A percentile compares a stretch with the other conserved stretches of the same genome.
Conservation (phyloP, 1,140 invertebrate species). For the Danaus plexippus region DNA sequence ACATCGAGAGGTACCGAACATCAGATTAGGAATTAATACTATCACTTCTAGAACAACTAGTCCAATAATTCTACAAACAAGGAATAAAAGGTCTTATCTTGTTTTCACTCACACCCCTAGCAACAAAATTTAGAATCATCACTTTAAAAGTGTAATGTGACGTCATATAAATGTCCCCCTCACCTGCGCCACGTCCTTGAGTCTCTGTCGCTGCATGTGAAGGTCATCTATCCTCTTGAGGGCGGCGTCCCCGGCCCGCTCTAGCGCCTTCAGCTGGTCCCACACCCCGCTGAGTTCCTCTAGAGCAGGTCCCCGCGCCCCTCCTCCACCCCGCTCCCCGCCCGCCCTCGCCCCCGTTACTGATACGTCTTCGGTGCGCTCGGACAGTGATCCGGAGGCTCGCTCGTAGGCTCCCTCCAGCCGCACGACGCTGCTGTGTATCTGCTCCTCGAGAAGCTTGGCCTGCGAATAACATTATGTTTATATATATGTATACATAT, state of each 20-base stretch:
- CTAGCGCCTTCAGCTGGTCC: slow-evolving; percentile 77
- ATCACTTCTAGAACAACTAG: too few relatives aligned
- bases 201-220: slow-evolving; percentile 77
- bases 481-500: too few relatives aligned
- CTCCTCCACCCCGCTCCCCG: slow-evolving; percentile 18
- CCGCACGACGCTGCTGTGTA: slow-evolving; percentile 73
- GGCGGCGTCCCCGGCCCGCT: slow-evolving; percentile 80
- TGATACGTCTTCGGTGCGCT: slow-evolving; percentile 85
- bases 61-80: too few relatives aligned
- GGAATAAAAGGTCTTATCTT: too few relatives aligned
- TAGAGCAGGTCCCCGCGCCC: slow-evolving; percentile 15
- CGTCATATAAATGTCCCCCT: slow-evolving; percentile 1
- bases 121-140: too few relatives aligned
- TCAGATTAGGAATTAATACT: too few relatives aligned
- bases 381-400: slow-evolving; percentile 74
- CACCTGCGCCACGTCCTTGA: slow-evolving; percentile 78
- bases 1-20: too few relatives aligned
- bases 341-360: slow-evolving; percentile 51
- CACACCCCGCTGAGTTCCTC: slow-evolving; percentile 69
- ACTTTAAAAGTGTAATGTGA: too few relatives aligned
- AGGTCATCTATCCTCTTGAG: slow-evolving; percentile 82
- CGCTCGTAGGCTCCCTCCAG: slow-evolving; percentile 79
- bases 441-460: slow-evolving; percentile 69
- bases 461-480: slow-evolving; percentile 41
- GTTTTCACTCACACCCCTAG: too few relatives aligned